These are phyloP conservation scores for Cuniculus paca DNA, from an alignment of 2,797 vertebrate genomes.

Conservation along the genomic window DNA sequence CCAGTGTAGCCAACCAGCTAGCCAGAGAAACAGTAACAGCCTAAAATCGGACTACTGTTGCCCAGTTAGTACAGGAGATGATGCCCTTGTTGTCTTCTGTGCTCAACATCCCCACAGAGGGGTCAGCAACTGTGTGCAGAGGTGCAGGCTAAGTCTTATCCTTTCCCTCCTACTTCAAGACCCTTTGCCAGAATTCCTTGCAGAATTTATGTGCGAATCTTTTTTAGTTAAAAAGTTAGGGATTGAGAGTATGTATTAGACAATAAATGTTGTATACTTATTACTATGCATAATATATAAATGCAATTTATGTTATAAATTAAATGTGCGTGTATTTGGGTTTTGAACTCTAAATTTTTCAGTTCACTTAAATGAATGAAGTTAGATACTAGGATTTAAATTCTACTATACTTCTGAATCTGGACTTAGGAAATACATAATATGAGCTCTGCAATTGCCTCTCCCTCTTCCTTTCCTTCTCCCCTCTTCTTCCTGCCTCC, in stretches of 20 bases:
- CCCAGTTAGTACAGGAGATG: neutral
- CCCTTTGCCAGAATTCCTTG: neutral
- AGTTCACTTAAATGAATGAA: neutral
- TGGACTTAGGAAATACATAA: neutral
- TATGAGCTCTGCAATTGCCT: neutral
- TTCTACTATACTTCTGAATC: neutral
- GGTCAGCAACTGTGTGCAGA: neutral
- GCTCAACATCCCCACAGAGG: neutral
- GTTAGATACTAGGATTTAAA: neutral
- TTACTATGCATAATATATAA: neutral
- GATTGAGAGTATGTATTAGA: neutral
- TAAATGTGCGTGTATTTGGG: neutral
- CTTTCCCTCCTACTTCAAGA: neutral
- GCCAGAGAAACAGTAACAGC: neutral
- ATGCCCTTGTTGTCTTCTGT: neutral
- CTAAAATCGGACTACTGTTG: neutral
- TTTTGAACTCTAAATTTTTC: neutral
- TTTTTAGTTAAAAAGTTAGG: slow-evolving; percentile 30
- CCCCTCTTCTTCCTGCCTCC: neutral
- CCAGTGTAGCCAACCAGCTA: neutral
- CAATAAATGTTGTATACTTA: neutral
- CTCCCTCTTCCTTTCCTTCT: neutral
- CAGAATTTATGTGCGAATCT: neutral
- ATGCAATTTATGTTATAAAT: neutral
- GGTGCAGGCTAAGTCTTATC: neutral